These are phyloP conservation scores for Hydrotaea cyrtoneurina DNA, from an alignment of 2,888 invertebrate genomes.

Conservation along the genomic window DNA sequence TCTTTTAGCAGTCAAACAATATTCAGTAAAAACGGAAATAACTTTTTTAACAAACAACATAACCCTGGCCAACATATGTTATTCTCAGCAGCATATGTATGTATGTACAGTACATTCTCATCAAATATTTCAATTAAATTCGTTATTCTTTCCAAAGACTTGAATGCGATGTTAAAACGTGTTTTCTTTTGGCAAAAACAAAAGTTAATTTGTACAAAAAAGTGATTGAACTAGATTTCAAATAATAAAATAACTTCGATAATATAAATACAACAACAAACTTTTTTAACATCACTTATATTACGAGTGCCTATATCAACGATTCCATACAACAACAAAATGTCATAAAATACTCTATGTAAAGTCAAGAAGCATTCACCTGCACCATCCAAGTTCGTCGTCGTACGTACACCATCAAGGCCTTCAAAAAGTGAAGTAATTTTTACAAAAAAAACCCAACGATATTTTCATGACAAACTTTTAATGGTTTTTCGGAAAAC, in stretches of 20 bases:
- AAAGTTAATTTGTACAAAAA: too few species aligned
- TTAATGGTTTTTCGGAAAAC: neutral
- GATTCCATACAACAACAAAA: neutral
- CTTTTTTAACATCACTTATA: neutral
- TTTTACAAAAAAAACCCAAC: neutral
- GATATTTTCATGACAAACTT: neutral
- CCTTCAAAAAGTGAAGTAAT: neutral
- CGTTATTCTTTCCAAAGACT: too few species aligned
- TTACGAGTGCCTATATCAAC: neutral
- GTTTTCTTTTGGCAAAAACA: neutral
- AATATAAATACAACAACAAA: neutral
- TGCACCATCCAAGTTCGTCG: neutral
- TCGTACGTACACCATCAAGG: constrained; percentile 9
- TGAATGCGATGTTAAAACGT: neutral
- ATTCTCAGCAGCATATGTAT: neutral
- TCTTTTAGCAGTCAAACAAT: neutral
- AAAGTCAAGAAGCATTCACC: constrained; percentile 8
- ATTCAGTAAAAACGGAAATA: neutral
- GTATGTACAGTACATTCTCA: neutral
- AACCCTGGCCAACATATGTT: neutral
- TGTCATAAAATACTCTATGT: neutral
- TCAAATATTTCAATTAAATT: neutral
- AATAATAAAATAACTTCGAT: neutral
- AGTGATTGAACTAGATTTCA: constrained; percentile 19
- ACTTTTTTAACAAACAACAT: neutral